Percentiles rank a stretch among this genome's conserved stretches.
Conservation (phyloP, 1,140 invertebrate species). For the Musca domestica region DNA sequence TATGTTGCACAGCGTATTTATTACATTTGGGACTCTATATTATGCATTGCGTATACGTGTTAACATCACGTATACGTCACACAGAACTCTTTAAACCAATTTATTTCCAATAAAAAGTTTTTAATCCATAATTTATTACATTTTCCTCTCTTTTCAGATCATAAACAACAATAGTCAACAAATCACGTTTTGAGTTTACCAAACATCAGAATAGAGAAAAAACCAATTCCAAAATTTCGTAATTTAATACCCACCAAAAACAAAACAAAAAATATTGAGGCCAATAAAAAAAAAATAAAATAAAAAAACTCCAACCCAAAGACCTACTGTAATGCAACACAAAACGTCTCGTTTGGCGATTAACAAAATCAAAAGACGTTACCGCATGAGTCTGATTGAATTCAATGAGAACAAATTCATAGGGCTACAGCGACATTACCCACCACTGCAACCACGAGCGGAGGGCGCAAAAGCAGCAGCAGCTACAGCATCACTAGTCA, state of each 20-base stretch:
- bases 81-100: no score
- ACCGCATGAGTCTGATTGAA: constrained; percentile 15
- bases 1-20: no score
- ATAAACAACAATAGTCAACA: no score
- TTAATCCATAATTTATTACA: no score
- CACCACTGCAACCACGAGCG: neutral
- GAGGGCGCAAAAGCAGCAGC: neutral
- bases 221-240: neutral
- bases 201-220: neutral
- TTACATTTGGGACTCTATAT: no score
- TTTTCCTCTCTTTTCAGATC: no score
- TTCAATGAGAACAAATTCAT: constrained; percentile 25
- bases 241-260: constrained; percentile 1
- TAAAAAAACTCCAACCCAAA: neutral
- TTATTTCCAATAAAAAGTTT: no score
- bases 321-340: constrained; percentile 12
- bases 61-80: no score
- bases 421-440: neutral
- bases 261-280: neutral
- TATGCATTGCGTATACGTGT: no score
- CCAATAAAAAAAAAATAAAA: no score
- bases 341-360: constrained; percentile 2
- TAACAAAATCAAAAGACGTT: constrained; percentile 14
- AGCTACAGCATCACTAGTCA: neutral
- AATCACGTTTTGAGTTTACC: no score